Evolutionary conservation across 30 jellyfish, hydroid and myxozoan genomes (phyloP).

Genomic region (Aurelia coerulea): DNA sequence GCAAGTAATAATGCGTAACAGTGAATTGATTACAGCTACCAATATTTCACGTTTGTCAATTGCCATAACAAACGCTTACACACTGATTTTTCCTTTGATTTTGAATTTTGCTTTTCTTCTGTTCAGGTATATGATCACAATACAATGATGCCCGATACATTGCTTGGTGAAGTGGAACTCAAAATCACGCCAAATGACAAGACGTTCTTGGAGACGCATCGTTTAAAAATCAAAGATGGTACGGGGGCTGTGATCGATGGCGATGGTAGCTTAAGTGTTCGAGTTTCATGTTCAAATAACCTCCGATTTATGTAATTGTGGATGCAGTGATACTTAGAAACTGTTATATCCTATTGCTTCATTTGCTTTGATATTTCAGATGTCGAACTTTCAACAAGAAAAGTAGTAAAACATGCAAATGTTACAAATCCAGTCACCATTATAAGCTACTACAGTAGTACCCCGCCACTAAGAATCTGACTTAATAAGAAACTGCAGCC

Average conservation of each 20-base stretch:
- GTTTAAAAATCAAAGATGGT: constrained; percentile 77
- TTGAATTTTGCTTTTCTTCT: background rate
- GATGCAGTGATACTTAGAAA: too few species aligned
- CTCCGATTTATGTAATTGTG: constrained; percentile 72
- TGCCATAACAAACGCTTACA: background rate
- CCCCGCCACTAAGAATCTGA: too few species aligned
- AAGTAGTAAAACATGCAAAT: too few species aligned
- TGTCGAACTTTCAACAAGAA: too few species aligned
- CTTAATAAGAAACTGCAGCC: too few species aligned
- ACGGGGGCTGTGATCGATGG: constrained; percentile 67
- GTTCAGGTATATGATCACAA: constrained; percentile 94
- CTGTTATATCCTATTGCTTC: too few species aligned
- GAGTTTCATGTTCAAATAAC: constrained; percentile 83
- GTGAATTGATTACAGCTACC: too few species aligned
- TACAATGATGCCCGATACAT: constrained; percentile 86
- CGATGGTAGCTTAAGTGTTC: constrained; percentile 85
- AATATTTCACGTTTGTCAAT: too few species aligned
- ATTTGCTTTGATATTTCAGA: too few species aligned
- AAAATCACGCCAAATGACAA: constrained; percentile 75
- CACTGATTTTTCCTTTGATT: background rate
- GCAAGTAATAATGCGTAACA: too few species aligned
- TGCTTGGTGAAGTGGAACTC: constrained; percentile 88
- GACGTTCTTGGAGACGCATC: constrained; percentile 86
- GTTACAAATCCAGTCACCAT: too few species aligned
- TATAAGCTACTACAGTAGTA: too few species aligned